A percentile compares a stretch with the other conserved stretches of the same genome.
Conservation (phyloP, 2,888 invertebrate genomes). For the Calameuta pallipes region DNA sequence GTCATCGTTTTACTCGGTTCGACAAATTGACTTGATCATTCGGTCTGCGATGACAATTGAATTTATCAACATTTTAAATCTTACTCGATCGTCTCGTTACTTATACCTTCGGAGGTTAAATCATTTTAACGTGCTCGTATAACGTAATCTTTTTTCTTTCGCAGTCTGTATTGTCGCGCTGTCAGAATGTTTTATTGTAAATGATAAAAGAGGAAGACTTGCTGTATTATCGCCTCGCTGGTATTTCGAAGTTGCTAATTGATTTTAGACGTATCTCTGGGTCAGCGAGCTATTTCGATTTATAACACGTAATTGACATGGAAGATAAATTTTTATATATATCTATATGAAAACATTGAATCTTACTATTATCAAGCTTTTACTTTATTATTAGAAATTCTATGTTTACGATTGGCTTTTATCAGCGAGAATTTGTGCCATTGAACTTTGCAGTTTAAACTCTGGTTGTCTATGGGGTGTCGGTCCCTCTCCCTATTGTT, state of each 20-base stretch:
- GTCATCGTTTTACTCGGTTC: neutral
- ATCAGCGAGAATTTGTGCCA: neutral
- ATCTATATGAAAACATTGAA: neutral
- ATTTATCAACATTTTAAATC: neutral
- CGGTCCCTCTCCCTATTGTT: neutral
- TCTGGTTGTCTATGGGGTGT: neutral
- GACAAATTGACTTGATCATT: neutral
- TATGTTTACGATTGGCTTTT: neutral
- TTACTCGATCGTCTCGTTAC: neutral
- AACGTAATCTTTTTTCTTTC: no score
- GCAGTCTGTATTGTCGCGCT: no score
- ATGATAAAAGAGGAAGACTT: neutral
- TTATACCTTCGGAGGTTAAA: neutral
- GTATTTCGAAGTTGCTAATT: slow-evolving; percentile 18
- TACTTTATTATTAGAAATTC: neutral
- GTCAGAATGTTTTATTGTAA: neutral
- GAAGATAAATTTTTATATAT: no score
- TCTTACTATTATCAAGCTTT: neutral
- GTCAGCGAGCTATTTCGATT: neutral
- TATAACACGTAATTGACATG: no score
- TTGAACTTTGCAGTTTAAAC: neutral
- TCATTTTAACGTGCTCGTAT: neutral
- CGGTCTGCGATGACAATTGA: neutral
- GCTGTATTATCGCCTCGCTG: neutral
- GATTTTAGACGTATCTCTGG: neutral